phyloP scores from a whole-genome alignment of 2,888 invertebrate species.

The Lathronympha strigana region DNA sequence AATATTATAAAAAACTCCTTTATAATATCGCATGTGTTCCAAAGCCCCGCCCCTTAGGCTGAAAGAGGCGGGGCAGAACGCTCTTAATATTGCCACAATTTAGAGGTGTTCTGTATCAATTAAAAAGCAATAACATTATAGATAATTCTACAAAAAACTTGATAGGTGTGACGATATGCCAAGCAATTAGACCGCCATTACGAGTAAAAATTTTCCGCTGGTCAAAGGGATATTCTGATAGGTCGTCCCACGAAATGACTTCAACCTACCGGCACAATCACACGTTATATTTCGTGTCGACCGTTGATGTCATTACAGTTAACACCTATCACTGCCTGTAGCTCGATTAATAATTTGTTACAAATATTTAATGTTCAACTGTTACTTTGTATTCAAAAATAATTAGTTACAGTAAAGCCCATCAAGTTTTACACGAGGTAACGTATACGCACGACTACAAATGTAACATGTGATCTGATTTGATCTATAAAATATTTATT shows the following conservation, averaged over 20 bases:
- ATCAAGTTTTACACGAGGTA: too few relatives aligned
- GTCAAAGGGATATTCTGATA: conserved; percentile 19
- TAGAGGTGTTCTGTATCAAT: conserved; percentile 21
- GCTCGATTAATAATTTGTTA: background rate
- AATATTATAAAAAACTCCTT: conserved; percentile 9
- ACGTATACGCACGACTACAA: too few relatives aligned
- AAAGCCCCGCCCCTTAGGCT: conserved; percentile 32
- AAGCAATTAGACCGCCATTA: conserved; percentile 33
- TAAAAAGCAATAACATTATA: conserved; percentile 19
- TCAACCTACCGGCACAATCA: conserved; percentile 27
- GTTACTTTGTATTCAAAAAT: too few relatives aligned
- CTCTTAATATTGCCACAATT: conserved; percentile 17
- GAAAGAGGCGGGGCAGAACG: conserved; percentile 26
- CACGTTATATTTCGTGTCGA: conserved; percentile 11
- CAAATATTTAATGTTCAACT: background rate
- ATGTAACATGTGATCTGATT: too few relatives aligned
- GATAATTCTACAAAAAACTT: conserved; percentile 12
- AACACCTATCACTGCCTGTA: background rate
- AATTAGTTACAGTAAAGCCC: too few relatives aligned
- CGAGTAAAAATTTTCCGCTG: conserved; percentile 23
- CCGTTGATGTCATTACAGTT: background rate
- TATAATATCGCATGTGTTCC: conserved; percentile 24
- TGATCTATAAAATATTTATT: too few relatives aligned
- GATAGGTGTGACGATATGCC: conserved; percentile 3
- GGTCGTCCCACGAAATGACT: background rate